Conservation (phyloP, 2,113 vertebrate genomes). For the Hypanus sabinus region DNA sequence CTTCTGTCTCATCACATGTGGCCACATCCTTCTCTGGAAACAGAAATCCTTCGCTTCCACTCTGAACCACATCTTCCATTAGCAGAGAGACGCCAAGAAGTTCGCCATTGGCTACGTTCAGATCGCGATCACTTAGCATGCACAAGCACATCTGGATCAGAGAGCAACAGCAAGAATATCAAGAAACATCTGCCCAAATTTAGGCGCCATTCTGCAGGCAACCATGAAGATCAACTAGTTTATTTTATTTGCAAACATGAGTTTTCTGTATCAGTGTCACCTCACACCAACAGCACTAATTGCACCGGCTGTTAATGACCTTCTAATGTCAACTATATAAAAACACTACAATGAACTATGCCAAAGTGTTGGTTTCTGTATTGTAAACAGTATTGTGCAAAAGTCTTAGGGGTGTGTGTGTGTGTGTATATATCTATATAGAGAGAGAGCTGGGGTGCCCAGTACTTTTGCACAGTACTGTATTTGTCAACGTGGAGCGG, state of each 20-base stretch:
- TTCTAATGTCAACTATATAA: neutral
- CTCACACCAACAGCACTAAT: neutral
- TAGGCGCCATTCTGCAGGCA: neutral
- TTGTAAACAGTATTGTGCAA: too few relatives aligned
- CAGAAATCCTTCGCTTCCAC: constrained; percentile 38
- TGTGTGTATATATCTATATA: too few relatives aligned
- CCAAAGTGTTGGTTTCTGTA: neutral
- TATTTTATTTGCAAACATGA: neutral
- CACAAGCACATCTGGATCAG: constrained; percentile 58
- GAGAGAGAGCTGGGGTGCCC: too few relatives aligned
- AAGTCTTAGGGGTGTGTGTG: too few relatives aligned
- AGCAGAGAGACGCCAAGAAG: constrained; percentile 53
- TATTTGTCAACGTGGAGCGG: too few relatives aligned
- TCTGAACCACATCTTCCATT: constrained; percentile 57
- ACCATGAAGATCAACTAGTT: neutral
- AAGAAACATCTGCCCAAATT: neutral
- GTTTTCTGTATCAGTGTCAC: neutral
- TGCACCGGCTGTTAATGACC: neutral
- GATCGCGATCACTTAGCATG: constrained; percentile 49
- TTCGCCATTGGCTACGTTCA: constrained; percentile 53
- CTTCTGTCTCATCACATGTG: constrained; percentile 17
- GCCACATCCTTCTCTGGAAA: constrained; percentile 40
- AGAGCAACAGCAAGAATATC: constrained; percentile 32
- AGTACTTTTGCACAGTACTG: too few relatives aligned
- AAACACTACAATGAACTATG: neutral